Evolutionary conservation across 2,113 vertebrate species (phyloP).

Genomic region (Parotia lawesii): DNA sequence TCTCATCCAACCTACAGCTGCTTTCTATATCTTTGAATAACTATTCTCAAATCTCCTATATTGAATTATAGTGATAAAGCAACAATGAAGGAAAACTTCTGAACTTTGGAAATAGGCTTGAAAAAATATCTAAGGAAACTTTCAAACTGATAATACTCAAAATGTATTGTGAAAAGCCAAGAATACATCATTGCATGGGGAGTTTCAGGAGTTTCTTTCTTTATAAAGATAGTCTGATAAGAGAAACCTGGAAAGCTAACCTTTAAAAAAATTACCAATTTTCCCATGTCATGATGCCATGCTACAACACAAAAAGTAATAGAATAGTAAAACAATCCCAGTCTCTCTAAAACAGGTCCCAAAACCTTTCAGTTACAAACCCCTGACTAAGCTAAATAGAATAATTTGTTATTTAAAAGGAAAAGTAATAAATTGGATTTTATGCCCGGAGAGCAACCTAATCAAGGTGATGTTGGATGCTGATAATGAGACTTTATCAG

Average conservation of each 20-base stretch:
- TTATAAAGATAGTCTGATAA: background rate
- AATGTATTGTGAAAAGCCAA: background rate
- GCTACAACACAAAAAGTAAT: background rate
- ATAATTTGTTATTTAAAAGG: slow-evolving; percentile 11
- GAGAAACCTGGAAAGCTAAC: background rate
- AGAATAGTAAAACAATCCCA: background rate
- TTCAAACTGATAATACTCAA: background rate
- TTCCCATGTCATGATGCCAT: background rate
- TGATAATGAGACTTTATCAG: slow-evolving; percentile 7
- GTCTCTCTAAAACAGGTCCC: background rate
- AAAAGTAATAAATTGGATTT: slow-evolving; percentile 29
- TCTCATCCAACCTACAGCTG: background rate
- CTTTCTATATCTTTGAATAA: background rate
- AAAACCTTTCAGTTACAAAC: background rate
- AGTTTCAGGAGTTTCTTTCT: background rate
- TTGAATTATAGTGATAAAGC: background rate
- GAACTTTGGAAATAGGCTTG: background rate
- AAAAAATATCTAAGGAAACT: background rate
- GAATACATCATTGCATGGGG: background rate
- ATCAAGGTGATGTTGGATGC: background rate
- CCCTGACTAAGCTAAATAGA: background rate
- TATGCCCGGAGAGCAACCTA: background rate
- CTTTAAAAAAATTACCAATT: background rate
- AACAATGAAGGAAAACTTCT: background rate
- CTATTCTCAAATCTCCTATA: background rate